Evolutionary conservation across 2,888 invertebrate species (phyloP), one percentile per base, ranked within the genome.

Genomic region (Harpagoxenus sublaevis): DNA sequence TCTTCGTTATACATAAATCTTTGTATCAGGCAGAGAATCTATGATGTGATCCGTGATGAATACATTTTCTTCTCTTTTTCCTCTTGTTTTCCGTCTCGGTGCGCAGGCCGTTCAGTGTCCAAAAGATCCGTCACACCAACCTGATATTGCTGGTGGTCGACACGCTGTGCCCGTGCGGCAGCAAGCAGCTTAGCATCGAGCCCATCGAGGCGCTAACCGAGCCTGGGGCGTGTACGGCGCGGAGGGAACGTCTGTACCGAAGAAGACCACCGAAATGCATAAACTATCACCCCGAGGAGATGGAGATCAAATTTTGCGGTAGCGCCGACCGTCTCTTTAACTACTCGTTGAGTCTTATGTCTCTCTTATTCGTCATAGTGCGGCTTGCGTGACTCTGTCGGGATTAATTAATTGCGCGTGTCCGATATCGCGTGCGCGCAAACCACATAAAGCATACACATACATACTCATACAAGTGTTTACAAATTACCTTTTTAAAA

Each of bases 101-200:
- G 1, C 95, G 1, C 95, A 98, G 98, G 93, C 98, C 98, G 42
- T 98, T 98, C 95, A 98, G 98, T 95, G 98, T 98, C 82, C 98
- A 98, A 94, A 98, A 98, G 95, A 98, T 98, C 93, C 98, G 97
- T 71, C 97, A 98, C 95, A 98, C 98, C 94, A 98, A 98, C 96
- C 96, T 98, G 92, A 98, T 98, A 92, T 96, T 98, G 88, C 96
- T 98, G 88, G 98, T 98, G 88, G 98, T 98, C 92, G 98, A 98
- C 95, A 98, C 98, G 35, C 95, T 98, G 90, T 98, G 98, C 94
- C 98, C 98, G 73, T 98, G 98, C 95, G 98, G 98, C 89, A 97
- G 97, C 93, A 98, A 98, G 95, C 97, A 98, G 93, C 96, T 98
- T 89, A 98, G 98, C 95, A 98, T 98, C 94, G 97, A 97, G 84